Base-by-base conservation (phyloP, 1,140 invertebrate genomes). In the Drosophila micromelanica region DNA sequence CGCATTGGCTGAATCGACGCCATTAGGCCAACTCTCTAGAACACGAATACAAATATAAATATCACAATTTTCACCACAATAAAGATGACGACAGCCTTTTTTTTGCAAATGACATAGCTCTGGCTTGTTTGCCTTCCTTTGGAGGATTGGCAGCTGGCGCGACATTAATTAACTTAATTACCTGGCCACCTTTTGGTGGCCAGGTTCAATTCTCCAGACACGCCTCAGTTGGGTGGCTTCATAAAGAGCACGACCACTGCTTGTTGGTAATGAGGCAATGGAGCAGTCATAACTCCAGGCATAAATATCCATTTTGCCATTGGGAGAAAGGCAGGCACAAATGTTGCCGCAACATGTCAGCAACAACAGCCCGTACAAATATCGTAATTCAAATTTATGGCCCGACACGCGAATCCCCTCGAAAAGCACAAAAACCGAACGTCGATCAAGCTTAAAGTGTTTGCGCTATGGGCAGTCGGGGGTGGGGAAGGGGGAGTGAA, bases 341-440 rank as follows among this genome's bases (percentile, higher is more conserved):
- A 70, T 74, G 75, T 75, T 75, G 75, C 72, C 37, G 65, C 60
- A 70, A 77, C 70, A 74, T 74, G 43, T 30, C 51, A 57, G 67
- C 72, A 71, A 74, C 67, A 70, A 30, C 49, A 49, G 27, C 4
- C 15, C 64, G 55, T 23, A 60, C 56, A 60, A 62, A 73, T 68
- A 59, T 69, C 70, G 70, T 69, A 69, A 76, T 76, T 69, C 42
- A 69, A 73, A 77, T 77, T 77, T 77, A 74, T 77, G 64, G 71
- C 57, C 55, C 40, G 54, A 69, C 64, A 70, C 46, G 59, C 74
- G 64, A 77, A 63, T 65, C 73, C 61, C 73, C 60, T 48, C 60
- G 7, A 74, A 63, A 64, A 73, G 27, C 40, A 62, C 57, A 67
- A 56, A 56, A 55, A 60, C 64, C 38, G 35, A 63, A 27, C 63